Evolutionary conservation across 2,888 invertebrate species (phyloP).

Genomic region (Acrobasis suavella): DNA sequence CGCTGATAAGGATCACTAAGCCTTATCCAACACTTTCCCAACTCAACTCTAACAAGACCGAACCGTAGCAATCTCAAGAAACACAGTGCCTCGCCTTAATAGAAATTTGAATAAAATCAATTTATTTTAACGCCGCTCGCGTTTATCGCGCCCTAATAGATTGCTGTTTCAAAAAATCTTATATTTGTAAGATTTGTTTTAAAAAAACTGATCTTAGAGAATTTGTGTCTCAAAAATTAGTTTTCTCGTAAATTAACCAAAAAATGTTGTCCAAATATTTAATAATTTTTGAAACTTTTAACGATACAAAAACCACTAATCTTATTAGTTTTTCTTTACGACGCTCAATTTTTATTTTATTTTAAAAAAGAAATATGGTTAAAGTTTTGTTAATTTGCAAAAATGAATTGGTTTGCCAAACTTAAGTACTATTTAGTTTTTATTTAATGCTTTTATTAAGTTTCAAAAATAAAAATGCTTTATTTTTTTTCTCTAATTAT

Average conservation of each 20-base stretch:
- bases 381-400: neutral
- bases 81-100: slow-evolving; percentile 69
- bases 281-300: neutral
- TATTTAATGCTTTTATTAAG: neutral
- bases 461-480: no score
- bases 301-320: neutral
- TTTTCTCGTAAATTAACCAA: neutral
- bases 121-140: slow-evolving; percentile 74
- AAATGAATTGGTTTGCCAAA: neutral
- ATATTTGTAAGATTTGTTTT: neutral
- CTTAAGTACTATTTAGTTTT: neutral
- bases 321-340: neutral
- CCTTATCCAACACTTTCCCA: slow-evolving; percentile 29
- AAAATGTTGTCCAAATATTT: neutral
- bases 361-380: neutral
- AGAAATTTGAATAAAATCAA: slow-evolving; percentile 82
- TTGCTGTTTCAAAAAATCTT: slow-evolving; percentile 62
- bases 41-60: slow-evolving; percentile 42
- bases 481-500: no score
- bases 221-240: neutral
- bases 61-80: slow-evolving; percentile 70
- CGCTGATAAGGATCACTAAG: neutral
- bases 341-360: slow-evolving; percentile 1
- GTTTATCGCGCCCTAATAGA: slow-evolving; percentile 76
- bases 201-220: neutral